Percentiles rank a stretch among this genome's conserved stretches.
phyloP scores from a whole-genome alignment of 2,113 vertebrate species.

The Peromyscus leucopus region DNA sequence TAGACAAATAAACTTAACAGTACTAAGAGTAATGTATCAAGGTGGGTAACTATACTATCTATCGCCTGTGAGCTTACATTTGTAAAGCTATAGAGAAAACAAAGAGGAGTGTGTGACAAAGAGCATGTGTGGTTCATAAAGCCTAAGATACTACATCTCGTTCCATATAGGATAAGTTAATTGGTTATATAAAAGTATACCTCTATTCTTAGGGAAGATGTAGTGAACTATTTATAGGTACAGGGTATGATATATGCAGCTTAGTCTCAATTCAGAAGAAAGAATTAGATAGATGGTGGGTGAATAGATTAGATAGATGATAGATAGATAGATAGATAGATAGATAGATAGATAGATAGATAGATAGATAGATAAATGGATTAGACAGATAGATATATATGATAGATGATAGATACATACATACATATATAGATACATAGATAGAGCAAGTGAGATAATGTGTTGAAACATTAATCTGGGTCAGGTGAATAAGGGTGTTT shows the following conservation, averaged over 20 bases:
- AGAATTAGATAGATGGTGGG: not conserved
- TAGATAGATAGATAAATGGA: not conserved
- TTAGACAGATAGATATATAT: not conserved
- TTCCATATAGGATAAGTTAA: not conserved
- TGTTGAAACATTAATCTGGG: not conserved
- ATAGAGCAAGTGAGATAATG: not conserved
- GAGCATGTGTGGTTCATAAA: not conserved
- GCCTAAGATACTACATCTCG: not conserved
- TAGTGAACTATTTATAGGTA: not conserved
- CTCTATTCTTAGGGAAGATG: not conserved
- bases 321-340: not conserved
- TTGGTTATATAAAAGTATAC: not conserved
- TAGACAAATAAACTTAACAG: not conserved
- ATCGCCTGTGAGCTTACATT: not conserved
- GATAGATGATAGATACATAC: not conserved
- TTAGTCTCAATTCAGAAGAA: constrained; percentile 1
- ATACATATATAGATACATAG: not conserved
- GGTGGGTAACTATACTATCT: not conserved
- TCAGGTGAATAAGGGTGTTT: not conserved
- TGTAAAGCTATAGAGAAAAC: not conserved
- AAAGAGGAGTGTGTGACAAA: not conserved
- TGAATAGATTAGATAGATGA: not conserved
- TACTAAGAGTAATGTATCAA: not conserved
- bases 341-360: not conserved
- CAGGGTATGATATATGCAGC: not conserved